Percentiles rank a stretch among this genome's conserved stretches.
phyloP scores from a whole-genome alignment of 2,797 vertebrate species.

The Cirrhinus mrigala region DNA sequence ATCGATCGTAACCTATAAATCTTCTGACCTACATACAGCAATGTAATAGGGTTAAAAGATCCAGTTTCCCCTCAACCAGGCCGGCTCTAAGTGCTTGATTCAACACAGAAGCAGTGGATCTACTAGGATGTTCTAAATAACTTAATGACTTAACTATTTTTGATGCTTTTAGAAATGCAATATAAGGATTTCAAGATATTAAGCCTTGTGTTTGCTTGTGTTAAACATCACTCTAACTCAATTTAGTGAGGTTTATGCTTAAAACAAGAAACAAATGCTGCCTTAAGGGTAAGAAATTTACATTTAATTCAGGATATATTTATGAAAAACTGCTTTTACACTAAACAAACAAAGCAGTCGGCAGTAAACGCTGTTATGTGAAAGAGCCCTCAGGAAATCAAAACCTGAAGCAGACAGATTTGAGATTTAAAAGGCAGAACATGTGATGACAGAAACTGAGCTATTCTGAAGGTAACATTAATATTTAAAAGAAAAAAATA shows the following conservation, averaged over 20 bases:
- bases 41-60: constrained; percentile 49
- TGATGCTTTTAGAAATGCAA: neutral
- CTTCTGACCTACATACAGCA: constrained; percentile 56
- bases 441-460: neutral
- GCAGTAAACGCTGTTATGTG: neutral
- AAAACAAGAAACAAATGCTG: neutral
- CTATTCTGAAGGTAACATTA: neutral
- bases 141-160: neutral
- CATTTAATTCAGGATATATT: neutral
- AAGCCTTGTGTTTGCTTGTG: neutral
- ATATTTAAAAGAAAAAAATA: neutral
- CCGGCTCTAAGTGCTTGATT: neutral
- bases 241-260: neutral
- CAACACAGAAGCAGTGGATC: neutral
- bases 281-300: neutral
- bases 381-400: constrained; percentile 15
- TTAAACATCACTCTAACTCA: neutral
- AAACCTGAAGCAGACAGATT: neutral
- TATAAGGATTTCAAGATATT: constrained; percentile 8
- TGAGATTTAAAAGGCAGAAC: neutral
- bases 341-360: neutral
- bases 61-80: neutral
- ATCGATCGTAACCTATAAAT: constrained; percentile 57
- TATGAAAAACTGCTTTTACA: neutral
- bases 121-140: neutral